Base-by-base conservation (phyloP, 2,888 invertebrate genomes). In the Cheilosia vulpina region DNA sequence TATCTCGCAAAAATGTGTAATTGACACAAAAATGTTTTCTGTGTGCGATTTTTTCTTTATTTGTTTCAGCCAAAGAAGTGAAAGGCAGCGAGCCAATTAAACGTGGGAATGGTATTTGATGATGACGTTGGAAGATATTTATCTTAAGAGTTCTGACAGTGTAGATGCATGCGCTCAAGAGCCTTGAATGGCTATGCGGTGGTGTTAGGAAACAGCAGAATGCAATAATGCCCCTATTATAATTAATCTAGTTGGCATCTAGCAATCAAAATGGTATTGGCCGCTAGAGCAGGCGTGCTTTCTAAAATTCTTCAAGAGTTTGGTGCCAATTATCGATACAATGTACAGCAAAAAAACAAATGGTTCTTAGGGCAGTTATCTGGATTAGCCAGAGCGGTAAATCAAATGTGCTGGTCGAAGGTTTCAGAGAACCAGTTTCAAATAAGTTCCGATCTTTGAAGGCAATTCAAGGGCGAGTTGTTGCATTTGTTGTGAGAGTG, bases 1-100 rank as follows among this genome's bases (percentile, higher is more conserved):
- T 85, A 85, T 81, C 81, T 85, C 38, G 72, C 85, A 81, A 85
- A 85, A 81, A 85, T 85, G 85, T 85, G 85, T 85, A 85, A 85
- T 81, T 85, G 85, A 85, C 85, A 85, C 85, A 85, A 85, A 85
- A 85, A 85, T 85, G 80, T 85, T 80, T 80, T 72, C 66, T 78
- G 78, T 34, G 68, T 31, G 53, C 41, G 53, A 45, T 55, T 73
- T 73, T 72, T 63, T 43, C 58, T 31, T 38, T 41, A 52, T 53
- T 57, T 73, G 31, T 58, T 58, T n/a, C 31, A 60, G 43, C 73
- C 55, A 60, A 68, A 63, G 75, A 85, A 85, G 85, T 85, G 85
- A 85, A 85, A 85, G 85, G 85, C 80, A 72, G 52, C 38, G 76
- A 71, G 76, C 80, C 85, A 85, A 85, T 85, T 85, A 85, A 85